phyloP scores from a whole-genome alignment of 2,797 vertebrate species.

The Carduelis carduelis region DNA sequence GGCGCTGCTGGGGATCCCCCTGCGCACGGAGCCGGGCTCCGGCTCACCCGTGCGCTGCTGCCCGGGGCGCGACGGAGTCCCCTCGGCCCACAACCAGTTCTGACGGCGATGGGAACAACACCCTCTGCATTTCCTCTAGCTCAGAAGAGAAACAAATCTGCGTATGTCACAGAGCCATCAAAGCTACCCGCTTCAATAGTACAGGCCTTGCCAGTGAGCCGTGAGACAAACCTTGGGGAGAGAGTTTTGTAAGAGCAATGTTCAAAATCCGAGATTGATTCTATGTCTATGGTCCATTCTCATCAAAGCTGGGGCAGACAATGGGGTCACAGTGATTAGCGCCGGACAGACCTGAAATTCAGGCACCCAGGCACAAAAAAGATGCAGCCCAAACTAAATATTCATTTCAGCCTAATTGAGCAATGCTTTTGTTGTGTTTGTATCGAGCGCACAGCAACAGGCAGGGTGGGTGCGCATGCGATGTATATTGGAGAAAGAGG shows the following conservation, averaged over 20 bases:
- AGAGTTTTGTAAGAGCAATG: neutral
- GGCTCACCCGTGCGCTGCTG: neutral
- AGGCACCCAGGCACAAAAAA: neutral
- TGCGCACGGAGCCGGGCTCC: fast-evolving
- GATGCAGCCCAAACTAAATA: neutral
- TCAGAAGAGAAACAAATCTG: neutral
- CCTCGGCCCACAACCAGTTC: fast-evolving
- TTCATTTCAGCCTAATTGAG: neutral
- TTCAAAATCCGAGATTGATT: neutral
- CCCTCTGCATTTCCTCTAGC: neutral
- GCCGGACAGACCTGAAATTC: fast-evolving
- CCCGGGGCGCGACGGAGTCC: fast-evolving
- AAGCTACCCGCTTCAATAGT: neutral
- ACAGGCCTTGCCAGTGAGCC: neutral
- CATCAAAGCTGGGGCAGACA: neutral
- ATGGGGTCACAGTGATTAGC: neutral
- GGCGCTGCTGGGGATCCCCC: neutral
- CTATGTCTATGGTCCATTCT: fast-evolving
- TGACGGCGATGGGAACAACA: fast-evolving
- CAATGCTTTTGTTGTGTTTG: neutral
- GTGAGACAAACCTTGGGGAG: neutral
- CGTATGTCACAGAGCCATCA: fast-evolving
- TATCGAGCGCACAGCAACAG: fast-evolving
- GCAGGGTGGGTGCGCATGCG: fast-evolving
- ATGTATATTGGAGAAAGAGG: neutral